These are phyloP conservation scores for Acronicta leporina DNA, from an alignment of 2,888 invertebrate species.

Conservation along the genomic window DNA sequence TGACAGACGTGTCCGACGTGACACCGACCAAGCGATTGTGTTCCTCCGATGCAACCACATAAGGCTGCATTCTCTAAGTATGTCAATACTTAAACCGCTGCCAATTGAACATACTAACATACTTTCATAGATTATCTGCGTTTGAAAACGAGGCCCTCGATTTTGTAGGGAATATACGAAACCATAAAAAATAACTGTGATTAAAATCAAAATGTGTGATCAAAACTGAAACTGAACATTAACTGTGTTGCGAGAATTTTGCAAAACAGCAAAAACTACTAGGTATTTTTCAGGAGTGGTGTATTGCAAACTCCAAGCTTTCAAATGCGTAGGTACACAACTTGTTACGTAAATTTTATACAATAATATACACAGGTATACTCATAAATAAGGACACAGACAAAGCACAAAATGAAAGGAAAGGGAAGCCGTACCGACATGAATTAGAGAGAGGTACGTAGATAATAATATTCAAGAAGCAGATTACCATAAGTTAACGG, in stretches of 20 bases:
- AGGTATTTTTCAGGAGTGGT: conserved; percentile 12
- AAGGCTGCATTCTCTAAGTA: conserved; percentile 28
- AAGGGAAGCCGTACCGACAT: conserved; percentile 59
- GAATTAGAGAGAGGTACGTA: conserved; percentile 61
- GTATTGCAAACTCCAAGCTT: conserved; percentile 16
- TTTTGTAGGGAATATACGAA: no score
- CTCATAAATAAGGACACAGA: conserved; percentile 68
- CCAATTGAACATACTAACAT: conserved; percentile 1
- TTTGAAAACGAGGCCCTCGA: no score
- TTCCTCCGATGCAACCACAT: conserved; percentile 23
- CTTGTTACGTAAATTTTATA: conserved; percentile 59
- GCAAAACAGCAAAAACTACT: conserved; percentile 25
- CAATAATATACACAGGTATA: conserved; percentile 62
- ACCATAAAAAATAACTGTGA: conserved; percentile 1
- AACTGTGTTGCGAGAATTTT: conserved; percentile 20
- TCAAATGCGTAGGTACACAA: conserved; percentile 27
- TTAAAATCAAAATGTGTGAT: no score
- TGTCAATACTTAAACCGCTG: conserved; percentile 16
- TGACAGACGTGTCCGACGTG: conserved; percentile 48
- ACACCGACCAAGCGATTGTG: conserved; percentile 38
- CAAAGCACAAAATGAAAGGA: conserved; percentile 66
- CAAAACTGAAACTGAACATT: no score
- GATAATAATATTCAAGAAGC: conserved; percentile 68
- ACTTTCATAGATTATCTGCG: no score
- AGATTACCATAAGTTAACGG: conserved; percentile 74